Conservation (phyloP, 2,888 invertebrate genomes). For the Sinhomidia bicolor region DNA sequence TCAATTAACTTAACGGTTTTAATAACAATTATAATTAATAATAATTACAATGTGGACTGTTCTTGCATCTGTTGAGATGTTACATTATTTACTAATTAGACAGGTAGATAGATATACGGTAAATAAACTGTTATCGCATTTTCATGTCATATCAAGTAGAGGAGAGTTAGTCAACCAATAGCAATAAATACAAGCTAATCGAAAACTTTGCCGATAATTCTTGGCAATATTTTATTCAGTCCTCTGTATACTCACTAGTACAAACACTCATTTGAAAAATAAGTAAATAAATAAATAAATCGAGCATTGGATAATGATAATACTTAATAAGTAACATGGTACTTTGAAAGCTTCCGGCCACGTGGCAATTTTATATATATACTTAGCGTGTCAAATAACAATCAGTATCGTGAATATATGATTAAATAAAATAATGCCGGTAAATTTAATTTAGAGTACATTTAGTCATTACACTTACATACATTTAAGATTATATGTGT, state of each 20-base stretch:
- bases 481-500: too few relatives aligned
- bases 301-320: background rate
- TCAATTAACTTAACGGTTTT: too few relatives aligned
- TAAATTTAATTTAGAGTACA: too few relatives aligned
- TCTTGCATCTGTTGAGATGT: too few relatives aligned
- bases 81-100: too few relatives aligned
- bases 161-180: background rate
- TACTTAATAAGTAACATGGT: background rate
- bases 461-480: too few relatives aligned
- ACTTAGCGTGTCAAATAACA: background rate
- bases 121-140: background rate
- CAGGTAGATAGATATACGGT: too few relatives aligned
- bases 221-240: slow-evolving; percentile 1
- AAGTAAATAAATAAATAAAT: background rate
- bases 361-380: background rate
- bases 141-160: slow-evolving; percentile 17
- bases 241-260: slow-evolving; percentile 31
- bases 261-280: slow-evolving; percentile 5
- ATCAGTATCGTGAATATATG: background rate
- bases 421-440: too few relatives aligned
- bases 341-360: background rate
- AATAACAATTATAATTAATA: too few relatives aligned
- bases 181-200: background rate
- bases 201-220: background rate
- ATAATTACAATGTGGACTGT: too few relatives aligned